Conservation (phyloP, 2,113 vertebrate genomes). For the Forbesichthys papilliferus region DNA sequence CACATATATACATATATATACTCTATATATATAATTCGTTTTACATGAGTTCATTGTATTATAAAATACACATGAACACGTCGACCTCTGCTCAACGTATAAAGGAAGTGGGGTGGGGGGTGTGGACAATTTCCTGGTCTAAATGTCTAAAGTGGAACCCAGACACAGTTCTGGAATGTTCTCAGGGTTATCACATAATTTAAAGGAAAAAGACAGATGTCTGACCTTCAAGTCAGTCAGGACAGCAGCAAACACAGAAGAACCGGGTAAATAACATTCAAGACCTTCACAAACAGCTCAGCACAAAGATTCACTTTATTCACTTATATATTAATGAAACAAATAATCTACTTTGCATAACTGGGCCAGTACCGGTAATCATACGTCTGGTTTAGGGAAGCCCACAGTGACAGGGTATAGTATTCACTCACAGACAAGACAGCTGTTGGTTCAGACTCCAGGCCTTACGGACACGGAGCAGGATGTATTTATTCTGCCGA, state of each 20-base stretch:
- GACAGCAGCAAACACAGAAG: conserved; percentile 17
- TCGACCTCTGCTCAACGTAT: conserved; percentile 6
- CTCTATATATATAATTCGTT: neutral
- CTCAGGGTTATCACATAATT: conserved; percentile 41
- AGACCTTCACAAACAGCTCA: neutral
- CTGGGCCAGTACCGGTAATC: conserved; percentile 4
- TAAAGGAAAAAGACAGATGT: conserved; percentile 44
- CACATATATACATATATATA: neutral
- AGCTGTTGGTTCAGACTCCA: conserved; percentile 18
- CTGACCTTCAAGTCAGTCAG: conserved; percentile 8
- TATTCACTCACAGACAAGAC: conserved; percentile 17
- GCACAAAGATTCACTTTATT: neutral
- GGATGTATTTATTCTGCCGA: conserved; percentile 6
- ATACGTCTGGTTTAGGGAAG: conserved; percentile 13
- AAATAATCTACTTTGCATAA: neutral
- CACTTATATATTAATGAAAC: conserved; percentile 3
- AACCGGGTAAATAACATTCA: neutral
- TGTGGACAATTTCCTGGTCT: conserved; percentile 39
- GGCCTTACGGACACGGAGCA: neutral
- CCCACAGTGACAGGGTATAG: neutral
- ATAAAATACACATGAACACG: conserved; percentile 28
- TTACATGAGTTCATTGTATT: conserved; percentile 3
- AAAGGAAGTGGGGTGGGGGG: conserved; percentile 3
- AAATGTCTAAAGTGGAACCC: conserved; percentile 23
- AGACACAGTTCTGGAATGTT: conserved; percentile 37